phyloP scores from a whole-genome alignment of 2,113 vertebrate genomes.

The Mirza zaza region DNA sequence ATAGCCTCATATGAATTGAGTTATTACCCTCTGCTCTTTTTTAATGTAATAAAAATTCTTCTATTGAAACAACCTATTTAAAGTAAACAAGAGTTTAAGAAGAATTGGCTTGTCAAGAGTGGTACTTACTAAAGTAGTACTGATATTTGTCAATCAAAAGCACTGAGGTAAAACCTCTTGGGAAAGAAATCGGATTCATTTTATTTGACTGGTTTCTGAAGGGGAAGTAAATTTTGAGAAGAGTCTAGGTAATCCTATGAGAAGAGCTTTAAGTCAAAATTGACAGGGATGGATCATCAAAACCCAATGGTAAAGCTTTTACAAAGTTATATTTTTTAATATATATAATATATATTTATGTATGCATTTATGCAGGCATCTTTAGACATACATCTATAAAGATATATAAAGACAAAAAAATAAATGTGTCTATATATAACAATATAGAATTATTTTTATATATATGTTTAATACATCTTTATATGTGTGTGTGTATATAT shows the following conservation, averaged over 20 bases:
- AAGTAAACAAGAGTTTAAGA: not conserved
- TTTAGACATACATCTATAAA: too few relatives aligned
- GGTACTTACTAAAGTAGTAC: not conserved
- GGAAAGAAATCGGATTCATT: not conserved
- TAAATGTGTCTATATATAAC: too few relatives aligned
- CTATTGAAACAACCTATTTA: not conserved
- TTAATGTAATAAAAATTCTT: not conserved
- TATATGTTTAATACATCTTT: too few relatives aligned
- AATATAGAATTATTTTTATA: too few relatives aligned
- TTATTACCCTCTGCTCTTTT: not conserved
- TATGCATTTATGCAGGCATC: too few relatives aligned
- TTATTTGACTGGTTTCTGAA: not conserved
- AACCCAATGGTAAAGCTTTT: not conserved
- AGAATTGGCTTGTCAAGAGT: not conserved
- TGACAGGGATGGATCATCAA: not conserved
- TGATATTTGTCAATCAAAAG: slow-evolving; percentile 20
- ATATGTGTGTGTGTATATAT: too few relatives aligned
- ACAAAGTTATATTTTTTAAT: not conserved
- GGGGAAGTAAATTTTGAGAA: not conserved
- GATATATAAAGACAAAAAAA: too few relatives aligned
- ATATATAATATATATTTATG: too few relatives aligned
- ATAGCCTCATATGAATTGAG: not conserved
- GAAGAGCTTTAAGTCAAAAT: not conserved
- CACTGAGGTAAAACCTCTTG: not conserved
- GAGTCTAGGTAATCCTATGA: not conserved